Base-by-base conservation (phyloP, 2,888 invertebrate species). In the Pyrgus malvae region DNA sequence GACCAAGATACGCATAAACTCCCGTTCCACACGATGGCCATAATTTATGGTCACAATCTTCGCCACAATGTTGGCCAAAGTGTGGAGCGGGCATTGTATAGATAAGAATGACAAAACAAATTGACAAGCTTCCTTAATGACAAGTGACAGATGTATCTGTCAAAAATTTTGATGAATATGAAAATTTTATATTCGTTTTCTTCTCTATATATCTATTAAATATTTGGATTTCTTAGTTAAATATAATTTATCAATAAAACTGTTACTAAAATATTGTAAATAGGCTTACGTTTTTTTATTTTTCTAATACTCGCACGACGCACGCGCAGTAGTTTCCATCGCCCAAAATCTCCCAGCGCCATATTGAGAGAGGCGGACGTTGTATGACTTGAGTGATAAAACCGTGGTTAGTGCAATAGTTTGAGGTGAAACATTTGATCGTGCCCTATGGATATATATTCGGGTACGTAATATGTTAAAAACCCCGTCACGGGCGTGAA, bases 311-410 rank as follows among this genome's bases (percentile, higher is more conserved):
- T 82, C 78, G 74, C 77, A 83, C 84, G 87, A 89, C 90, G 90
- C 90, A 90, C 88, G 89, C 90, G 90, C 89, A 90, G 84, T 83
- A 89, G 82, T 51, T 78, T 79, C 83, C 86, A 79, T 87, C 86
- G 84, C 87, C 88, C 86, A 90, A 91, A 91, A 91, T 91, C 91
- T 88, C 91, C 88, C 86, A 92, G 92, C 93, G 93, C 93, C 93
- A 94, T 94, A 93, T 93, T 93, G 93, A 92, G 90, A 91, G 92
- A 93, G 93, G 93, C 93, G 93, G 93, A 92, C 92, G 92, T 92
- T 91, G 91, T 92, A 90, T 90, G 89, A 89, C 88, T 90, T 84
- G 89, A 90, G 85, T 89, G 84, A 88, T 83, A 89, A 67, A 69
- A 84, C 83, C 82, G 89, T 89, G 90, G 84, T 86, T 90, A 86